phyloP scores from a whole-genome alignment of 2,888 invertebrate genomes.

The Oligia latruncula region DNA sequence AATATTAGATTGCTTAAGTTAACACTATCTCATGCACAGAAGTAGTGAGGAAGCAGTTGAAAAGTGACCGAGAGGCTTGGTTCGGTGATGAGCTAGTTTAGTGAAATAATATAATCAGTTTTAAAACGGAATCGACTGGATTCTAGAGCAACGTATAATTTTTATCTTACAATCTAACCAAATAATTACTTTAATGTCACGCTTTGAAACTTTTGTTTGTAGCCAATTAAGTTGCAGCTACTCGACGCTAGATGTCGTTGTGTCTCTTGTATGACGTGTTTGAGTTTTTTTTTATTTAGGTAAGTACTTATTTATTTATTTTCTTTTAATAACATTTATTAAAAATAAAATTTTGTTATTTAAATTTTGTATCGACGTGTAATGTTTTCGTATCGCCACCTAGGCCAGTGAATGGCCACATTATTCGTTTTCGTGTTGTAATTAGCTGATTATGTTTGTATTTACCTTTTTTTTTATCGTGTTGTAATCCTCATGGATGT shows the following conservation, averaged over 20 bases:
- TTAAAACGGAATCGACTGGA: neutral
- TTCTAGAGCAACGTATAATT: rapidly evolving
- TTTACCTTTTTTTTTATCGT: neutral
- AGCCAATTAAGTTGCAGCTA: conserved; percentile 32
- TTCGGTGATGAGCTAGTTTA: neutral
- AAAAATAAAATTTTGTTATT: neutral
- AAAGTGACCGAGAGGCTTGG: neutral
- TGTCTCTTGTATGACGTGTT: neutral
- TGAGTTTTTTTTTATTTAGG: neutral
- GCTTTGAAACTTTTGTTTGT: no score
- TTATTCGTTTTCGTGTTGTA: neutral
- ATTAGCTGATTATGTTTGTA: neutral
- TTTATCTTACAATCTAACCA: neutral
- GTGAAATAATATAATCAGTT: neutral
- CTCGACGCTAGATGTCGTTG: conserved; percentile 55
- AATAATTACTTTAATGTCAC: neutral
- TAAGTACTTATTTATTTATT: neutral
- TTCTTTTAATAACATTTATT: neutral
- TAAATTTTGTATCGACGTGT: neutral
- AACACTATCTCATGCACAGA: neutral
- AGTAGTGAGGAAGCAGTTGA: neutral
- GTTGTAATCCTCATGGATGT: no score
- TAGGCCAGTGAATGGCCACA: neutral
- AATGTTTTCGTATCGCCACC: neutral
- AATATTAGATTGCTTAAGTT: neutral